These are phyloP conservation scores for Reticulitermes speratus DNA, from an alignment of 1,140 invertebrate species.

Conservation along the genomic window DNA sequence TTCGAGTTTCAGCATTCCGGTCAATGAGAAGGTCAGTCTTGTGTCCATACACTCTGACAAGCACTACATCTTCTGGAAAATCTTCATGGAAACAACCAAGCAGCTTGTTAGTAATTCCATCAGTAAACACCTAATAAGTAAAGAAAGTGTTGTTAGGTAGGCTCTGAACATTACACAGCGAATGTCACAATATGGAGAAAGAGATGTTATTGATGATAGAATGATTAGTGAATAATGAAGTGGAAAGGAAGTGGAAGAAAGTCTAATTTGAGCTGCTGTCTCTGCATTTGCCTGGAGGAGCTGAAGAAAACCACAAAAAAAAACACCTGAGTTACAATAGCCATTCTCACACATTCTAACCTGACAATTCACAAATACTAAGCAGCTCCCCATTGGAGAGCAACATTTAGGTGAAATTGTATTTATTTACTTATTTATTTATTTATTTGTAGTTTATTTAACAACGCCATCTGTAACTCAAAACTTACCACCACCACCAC, in stretches of 20 bases:
- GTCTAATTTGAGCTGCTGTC: too few relatives aligned
- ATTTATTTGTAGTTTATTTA: background rate
- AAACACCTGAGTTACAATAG: too few relatives aligned
- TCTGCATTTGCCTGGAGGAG: too few relatives aligned
- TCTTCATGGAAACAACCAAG: conserved; percentile 67
- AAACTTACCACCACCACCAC: too few relatives aligned
- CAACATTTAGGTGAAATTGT: background rate
- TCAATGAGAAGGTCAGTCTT: conserved; percentile 94
- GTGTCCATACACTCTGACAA: conserved; percentile 89
- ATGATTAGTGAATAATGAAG: too few relatives aligned
- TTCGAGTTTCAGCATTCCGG: conserved; percentile 74
- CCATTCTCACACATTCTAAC: too few relatives aligned
- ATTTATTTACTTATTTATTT: background rate
- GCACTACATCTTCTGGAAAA: conserved; percentile 67
- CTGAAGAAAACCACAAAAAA: too few relatives aligned
- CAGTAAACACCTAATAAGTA: conserved; percentile 76
- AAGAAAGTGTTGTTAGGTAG: conserved; percentile 35
- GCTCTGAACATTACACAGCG: background rate
- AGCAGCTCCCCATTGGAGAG: background rate
- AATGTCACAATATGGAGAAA: too few relatives aligned
- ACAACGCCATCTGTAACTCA: too few relatives aligned
- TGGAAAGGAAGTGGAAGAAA: too few relatives aligned
- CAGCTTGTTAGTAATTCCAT: conserved; percentile 94
- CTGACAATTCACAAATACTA: too few relatives aligned
- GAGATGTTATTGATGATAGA: too few relatives aligned